Base-by-base conservation (phyloP, 1,140 invertebrate species). In the Cotesia glomerata region DNA sequence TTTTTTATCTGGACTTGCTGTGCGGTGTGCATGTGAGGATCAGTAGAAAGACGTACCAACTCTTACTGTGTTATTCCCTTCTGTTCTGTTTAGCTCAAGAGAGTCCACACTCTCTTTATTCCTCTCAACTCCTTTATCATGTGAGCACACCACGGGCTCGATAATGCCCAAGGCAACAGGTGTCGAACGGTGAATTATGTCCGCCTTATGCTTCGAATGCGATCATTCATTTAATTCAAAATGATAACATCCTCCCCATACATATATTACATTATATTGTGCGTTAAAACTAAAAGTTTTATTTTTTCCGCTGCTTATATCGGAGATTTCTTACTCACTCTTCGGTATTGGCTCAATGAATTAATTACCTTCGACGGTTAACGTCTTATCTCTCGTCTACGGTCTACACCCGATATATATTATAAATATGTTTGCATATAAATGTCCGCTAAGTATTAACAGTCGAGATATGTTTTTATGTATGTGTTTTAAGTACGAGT, bases 131-230 rank as follows among this genome's bases (percentile, higher is more conserved):
- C 58, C 26, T 66, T 51, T 32, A 66, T 56, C 54, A n/a, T 56
- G 13, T 56, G 11, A 11, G 54, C 39, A 45, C 39, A 45, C 39
- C 39, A 18, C n/a, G 4, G 54, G 18, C 36, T 64, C 59, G 61
- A 71, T 71, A 63, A 64, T 34, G 59, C 69, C 45, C 14, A 14
- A 45, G 69, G 59, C 69, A 71, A 71, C 69, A 71, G 69, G 69
- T 71, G 69, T 71, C 69, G 69, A 71, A 71, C 34, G 35, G 59
- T 71, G 69, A 71, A 71, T 71, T 63, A 71, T 71, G 69, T 54
- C 59, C n/a, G 69, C 68, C 58, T 69, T 51, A 69, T 36, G 5
- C 14, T 18, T 16, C 58, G 16, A 71, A 52, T 13, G 32, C 49
- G 16, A 70, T 70, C 68, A 70, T 70, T 70, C 68, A 70, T 70